These are phyloP conservation scores for Drosophila oshimai DNA, from an alignment of 1,140 invertebrate species.

Conservation along the genomic window DNA sequence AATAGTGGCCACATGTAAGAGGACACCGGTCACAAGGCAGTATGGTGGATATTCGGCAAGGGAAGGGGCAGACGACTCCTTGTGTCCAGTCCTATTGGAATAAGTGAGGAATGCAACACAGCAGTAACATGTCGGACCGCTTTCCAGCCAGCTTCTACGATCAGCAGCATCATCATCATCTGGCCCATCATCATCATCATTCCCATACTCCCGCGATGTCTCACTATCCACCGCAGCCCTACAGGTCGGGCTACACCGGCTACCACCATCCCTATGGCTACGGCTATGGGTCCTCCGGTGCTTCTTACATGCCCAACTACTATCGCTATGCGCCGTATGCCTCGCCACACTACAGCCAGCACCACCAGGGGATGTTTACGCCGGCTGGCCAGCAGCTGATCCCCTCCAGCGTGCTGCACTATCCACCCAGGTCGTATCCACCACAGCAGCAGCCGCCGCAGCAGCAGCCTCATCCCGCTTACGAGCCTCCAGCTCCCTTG, in stretches of 20 bases:
- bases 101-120: not conserved
- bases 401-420: constrained; percentile 70
- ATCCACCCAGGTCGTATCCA: constrained; percentile 45
- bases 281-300: constrained; percentile 34
- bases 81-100: constrained; percentile 31
- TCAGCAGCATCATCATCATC: constrained; percentile 47
- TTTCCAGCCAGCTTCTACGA: constrained; percentile 71
- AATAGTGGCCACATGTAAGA: constrained; percentile 70
- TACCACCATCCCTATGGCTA: constrained; percentile 62
- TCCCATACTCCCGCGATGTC: constrained; percentile 40
- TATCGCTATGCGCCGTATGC: constrained; percentile 71
- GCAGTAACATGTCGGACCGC: constrained; percentile 55
- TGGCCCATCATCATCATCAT: constrained; percentile 25
- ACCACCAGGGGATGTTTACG: constrained; percentile 62
- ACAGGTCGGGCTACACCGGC: constrained; percentile 44
- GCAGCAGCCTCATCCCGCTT: constrained; percentile 24
- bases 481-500: constrained; percentile 54
- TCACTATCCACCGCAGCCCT: constrained; percentile 50
- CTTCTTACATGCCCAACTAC: constrained; percentile 62
- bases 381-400: constrained; percentile 68
- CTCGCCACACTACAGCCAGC: constrained; percentile 69
- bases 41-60: constrained; percentile 34
- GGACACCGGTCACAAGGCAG: constrained; percentile 52
- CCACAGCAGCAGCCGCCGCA: constrained; percentile 5
- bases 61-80: constrained; percentile 45